Percentiles rank a stretch among this genome's conserved stretches.
These are phyloP conservation scores for Cyrtonyx montezumae DNA, from an alignment of 2,113 vertebrate species.

Conservation along the genomic window DNA sequence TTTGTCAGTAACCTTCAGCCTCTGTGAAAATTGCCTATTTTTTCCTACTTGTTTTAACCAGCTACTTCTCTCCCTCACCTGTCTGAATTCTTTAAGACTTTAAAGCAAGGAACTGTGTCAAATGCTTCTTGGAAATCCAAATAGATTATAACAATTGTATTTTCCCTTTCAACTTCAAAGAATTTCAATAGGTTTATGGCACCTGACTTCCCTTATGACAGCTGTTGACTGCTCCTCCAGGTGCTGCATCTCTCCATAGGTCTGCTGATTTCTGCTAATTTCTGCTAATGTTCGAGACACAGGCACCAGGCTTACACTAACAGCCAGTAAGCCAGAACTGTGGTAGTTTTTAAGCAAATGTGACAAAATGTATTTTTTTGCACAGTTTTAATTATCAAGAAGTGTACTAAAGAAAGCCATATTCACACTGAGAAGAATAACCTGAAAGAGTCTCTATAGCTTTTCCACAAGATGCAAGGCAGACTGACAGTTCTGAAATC, in stretches of 20 bases:
- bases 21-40: background rate
- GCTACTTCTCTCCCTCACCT: background rate
- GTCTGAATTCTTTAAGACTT: background rate
- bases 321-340: background rate
- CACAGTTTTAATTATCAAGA: background rate
- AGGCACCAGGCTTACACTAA: background rate
- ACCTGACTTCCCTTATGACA: background rate
- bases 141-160: background rate
- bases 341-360: background rate
- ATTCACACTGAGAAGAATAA: background rate
- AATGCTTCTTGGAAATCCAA: background rate
- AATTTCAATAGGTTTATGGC: background rate
- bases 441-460: background rate
- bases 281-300: background rate
- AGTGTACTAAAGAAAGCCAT: background rate
- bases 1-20: background rate
- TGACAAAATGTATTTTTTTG: background rate
- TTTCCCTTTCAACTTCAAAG: background rate
- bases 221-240: background rate
- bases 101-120: background rate
- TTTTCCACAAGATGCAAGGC: background rate
- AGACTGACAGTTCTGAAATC: background rate
- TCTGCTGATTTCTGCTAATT: background rate
- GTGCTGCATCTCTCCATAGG: background rate
- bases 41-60: background rate